Conservation (phyloP, 2,113 vertebrate genomes). For the Vombatus ursinus region DNA sequence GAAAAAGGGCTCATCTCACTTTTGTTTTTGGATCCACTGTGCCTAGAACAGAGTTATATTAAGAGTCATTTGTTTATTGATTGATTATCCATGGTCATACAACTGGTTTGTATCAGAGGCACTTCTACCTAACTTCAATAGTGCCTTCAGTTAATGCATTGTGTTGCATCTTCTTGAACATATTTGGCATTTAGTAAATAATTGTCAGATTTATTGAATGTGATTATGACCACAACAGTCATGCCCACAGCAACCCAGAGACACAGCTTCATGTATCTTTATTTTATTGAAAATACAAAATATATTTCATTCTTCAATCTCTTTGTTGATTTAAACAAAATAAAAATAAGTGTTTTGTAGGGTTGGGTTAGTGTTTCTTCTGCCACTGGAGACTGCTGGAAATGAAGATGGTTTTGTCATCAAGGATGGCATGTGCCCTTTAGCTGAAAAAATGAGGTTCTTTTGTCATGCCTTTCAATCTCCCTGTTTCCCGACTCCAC, state of each 20-base stretch:
- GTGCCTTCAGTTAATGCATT: neutral
- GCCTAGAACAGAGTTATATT: neutral
- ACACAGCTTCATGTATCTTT: constrained; percentile 5
- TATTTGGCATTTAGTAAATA: neutral
- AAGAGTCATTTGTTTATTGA: neutral
- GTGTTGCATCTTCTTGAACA: neutral
- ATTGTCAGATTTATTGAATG: neutral
- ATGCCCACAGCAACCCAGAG: neutral
- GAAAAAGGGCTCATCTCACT: neutral
- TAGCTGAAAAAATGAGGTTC: neutral
- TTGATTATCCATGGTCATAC: neutral
- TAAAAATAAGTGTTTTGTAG: constrained; percentile 29
- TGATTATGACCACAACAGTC: neutral
- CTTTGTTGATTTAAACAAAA: constrained; percentile 44
- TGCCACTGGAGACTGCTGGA: neutral
- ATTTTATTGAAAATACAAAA: constrained; percentile 48
- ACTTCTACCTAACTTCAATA: neutral
- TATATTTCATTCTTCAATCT: neutral
- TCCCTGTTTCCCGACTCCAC: neutral
- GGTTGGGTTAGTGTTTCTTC: neutral
- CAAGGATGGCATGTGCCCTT: neutral
- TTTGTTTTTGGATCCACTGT: neutral
- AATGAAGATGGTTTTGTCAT: constrained; percentile 1
- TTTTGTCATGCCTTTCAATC: neutral
- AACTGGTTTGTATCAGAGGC: neutral